Percentiles rank a stretch among this genome's conserved stretches.
These are phyloP conservation scores for Drosophila suboccidentalis DNA, from an alignment of 2,888 invertebrate genomes.

Conservation along the genomic window DNA sequence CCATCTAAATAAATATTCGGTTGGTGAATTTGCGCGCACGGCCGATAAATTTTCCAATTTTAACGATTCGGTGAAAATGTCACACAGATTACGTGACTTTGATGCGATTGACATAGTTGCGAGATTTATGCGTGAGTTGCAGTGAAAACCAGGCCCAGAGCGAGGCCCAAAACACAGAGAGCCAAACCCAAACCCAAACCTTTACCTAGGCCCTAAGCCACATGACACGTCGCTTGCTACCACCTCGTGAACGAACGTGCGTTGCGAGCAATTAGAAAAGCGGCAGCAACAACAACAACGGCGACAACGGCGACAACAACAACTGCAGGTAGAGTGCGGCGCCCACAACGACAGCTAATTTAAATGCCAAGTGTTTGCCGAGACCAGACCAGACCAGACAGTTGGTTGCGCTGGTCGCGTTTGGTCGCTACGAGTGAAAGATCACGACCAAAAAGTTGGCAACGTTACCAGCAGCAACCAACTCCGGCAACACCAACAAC, in stretches of 20 bases:
- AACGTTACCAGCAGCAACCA: slow-evolving; percentile 38
- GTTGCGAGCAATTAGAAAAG: slow-evolving; percentile 73
- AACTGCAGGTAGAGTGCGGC: slow-evolving; percentile 52
- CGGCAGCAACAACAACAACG: slow-evolving; percentile 26
- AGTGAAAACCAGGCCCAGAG: slow-evolving; percentile 39
- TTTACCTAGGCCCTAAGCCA: slow-evolving; percentile 27
- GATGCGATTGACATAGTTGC: slow-evolving; percentile 81
- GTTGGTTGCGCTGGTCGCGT: slow-evolving; percentile 48
- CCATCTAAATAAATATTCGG: slow-evolving; percentile 43
- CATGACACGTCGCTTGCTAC: slow-evolving; percentile 12
- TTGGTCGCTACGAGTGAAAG: slow-evolving; percentile 70
- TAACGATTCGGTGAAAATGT: slow-evolving; percentile 82
- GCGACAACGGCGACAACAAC: slow-evolving; percentile 28
- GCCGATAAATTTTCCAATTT: slow-evolving; percentile 76
- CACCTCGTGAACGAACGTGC: slow-evolving; percentile 61
- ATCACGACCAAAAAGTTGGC: slow-evolving; percentile 80
- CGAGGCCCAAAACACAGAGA: slow-evolving; percentile 4
- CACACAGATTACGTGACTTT: slow-evolving; percentile 81
- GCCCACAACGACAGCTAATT: slow-evolving; percentile 76
- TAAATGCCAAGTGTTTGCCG: slow-evolving; percentile 70
- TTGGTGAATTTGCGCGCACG: slow-evolving; percentile 46
- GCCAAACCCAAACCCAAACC: slow-evolving; percentile 8
- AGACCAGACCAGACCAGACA: slow-evolving; percentile 56
- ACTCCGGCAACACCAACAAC: slow-evolving; percentile 20
- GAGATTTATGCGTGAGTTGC: slow-evolving; percentile 79